Percentiles rank a stretch among this genome's conserved stretches.
Conservation (phyloP, 2,888 invertebrate species). For the Luperina testacea region DNA sequence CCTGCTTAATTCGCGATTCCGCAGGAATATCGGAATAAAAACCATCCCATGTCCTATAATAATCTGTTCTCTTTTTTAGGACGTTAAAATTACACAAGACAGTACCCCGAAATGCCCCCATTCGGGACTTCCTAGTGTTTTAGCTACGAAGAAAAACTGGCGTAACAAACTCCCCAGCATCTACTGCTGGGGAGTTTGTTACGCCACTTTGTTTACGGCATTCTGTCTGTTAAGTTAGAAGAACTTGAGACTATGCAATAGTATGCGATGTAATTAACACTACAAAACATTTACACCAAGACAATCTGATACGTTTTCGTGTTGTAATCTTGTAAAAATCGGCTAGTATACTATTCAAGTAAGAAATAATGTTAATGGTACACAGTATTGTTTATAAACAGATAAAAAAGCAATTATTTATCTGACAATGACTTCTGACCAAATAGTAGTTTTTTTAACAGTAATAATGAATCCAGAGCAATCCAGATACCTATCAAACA, state of each 20-base stretch:
- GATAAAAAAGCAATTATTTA: slow-evolving; percentile 34
- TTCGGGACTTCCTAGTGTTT: no score
- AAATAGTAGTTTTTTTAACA: background rate
- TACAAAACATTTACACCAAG: background rate
- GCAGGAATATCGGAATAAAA: no score
- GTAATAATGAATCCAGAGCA: background rate
- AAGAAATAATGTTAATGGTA: background rate
- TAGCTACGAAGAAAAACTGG: no score
- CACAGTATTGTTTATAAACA: slow-evolving; percentile 21
- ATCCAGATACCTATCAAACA: slow-evolving; percentile 13
- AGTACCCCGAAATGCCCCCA: no score
- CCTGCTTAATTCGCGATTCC: no score
- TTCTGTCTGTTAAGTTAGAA: background rate
- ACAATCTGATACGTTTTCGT: no score
- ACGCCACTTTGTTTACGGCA: no score
- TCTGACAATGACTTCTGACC: slow-evolving; percentile 11
- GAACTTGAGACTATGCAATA: background rate
- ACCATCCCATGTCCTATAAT: no score
- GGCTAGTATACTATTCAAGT: background rate
- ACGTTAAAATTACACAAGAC: no score
- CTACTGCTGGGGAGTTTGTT: no score
- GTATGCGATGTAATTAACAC: background rate
- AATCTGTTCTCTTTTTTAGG: no score
- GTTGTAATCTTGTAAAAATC: background rate
- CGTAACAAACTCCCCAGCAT: no score